Percentiles rank a stretch among this genome's conserved stretches.
phyloP scores from a whole-genome alignment of 2,888 invertebrate genomes.

The Apodemia zela region DNA sequence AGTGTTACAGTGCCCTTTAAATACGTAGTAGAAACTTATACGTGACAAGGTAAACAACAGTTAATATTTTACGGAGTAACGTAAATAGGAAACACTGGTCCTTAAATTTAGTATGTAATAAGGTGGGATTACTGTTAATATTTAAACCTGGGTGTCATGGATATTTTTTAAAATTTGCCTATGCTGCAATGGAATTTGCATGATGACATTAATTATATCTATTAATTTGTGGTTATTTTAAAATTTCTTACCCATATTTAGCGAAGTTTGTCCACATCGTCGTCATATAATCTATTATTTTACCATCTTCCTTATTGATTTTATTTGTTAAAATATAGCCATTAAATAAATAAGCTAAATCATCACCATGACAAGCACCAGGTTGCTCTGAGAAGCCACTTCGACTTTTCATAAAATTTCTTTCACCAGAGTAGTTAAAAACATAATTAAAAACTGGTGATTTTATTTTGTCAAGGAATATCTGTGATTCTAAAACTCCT shows the following conservation, averaged over 20 bases:
- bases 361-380: slow-evolving; percentile 65
- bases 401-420: slow-evolving; percentile 54
- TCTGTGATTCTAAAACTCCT: slow-evolving; percentile 51
- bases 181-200: too few species aligned
- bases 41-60: too few species aligned
- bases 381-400: slow-evolving; percentile 42
- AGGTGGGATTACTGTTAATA: too few species aligned
- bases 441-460: slow-evolving; percentile 56
- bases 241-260: slow-evolving; percentile 55
- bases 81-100: too few species aligned
- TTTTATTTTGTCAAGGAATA: slow-evolving; percentile 36
- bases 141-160: too few species aligned
- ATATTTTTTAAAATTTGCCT: too few species aligned
- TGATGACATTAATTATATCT: too few species aligned
- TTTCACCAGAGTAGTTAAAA: slow-evolving; percentile 57
- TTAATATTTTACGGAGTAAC: too few species aligned
- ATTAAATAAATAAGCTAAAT: slow-evolving; percentile 61
- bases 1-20: too few species aligned
- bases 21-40: too few species aligned
- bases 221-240: too few species aligned
- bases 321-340: slow-evolving; percentile 49
- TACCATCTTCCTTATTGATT: slow-evolving; percentile 45
- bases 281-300: slow-evolving; percentile 55
- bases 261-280: slow-evolving; percentile 68
- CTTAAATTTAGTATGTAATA: too few species aligned